Evolutionary conservation across 2,797 vertebrate genomes (phyloP), one percentile per base, ranked within the genome.

Genomic region (Allobates femoralis): DNA sequence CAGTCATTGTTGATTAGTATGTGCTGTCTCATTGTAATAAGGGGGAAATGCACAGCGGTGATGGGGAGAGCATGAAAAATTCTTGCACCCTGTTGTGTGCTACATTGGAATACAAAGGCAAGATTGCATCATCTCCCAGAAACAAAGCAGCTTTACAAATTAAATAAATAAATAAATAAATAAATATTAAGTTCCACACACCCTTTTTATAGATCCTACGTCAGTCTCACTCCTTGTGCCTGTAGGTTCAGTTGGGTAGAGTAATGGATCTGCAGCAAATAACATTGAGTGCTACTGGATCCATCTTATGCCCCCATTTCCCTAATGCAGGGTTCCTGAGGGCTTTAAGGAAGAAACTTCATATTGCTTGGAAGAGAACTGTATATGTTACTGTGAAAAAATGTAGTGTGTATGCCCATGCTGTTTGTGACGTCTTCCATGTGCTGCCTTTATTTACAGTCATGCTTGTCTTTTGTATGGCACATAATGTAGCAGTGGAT

Each of bases 311-410:
- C 64, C 78, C 41, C 78, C n/a, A 28, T 67, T 62, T 51, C 62
- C 64, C 85, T 58, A 46, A 69, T 10, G 76, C 67, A 62, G 26
- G 32, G 64, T 84, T 67, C 80, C 86, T 80, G 77, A 85, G 82
- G 69, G 86, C 74, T 79, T 79, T 76, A 60, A 69, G 78, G 86
- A 88, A 88, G 82, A 84, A 88, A 75, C 60, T 64, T 84, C 66
- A 85, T 88, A 88, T 88, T 85, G 86, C 82, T 88, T 85, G 86
- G 82, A 88, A 88, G 86, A 85, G 55, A 87, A 85, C 55, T 55
- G 46, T 84, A 88, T 82, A 79, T 71, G 56, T 84, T 66, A 80
- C 55, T 34, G 55, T 84, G 56, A 80, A 76, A n/a, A 85, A 79
- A 88, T 84, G 82, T 58, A 80, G 67, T 75, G 77, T 81, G 71